A percentile compares a stretch with the other conserved stretches of the same genome.
phyloP scores from a whole-genome alignment of 2,888 invertebrate species.

The Exocentrus adspersus region DNA sequence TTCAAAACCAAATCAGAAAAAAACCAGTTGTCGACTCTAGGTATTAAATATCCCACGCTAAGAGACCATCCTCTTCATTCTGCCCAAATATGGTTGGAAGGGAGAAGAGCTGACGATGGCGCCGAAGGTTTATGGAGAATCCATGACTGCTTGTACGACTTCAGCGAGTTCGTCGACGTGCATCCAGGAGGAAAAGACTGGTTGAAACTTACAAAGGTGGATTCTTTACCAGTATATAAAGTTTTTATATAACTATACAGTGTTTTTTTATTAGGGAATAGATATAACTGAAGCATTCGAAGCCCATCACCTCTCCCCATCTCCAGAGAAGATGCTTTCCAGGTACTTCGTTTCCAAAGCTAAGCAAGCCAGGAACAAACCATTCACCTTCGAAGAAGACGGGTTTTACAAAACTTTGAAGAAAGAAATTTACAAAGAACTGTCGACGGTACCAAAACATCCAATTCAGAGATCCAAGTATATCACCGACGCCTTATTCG shows the following conservation, averaged over 20 bases:
- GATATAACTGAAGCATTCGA: constrained; percentile 85
- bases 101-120: constrained; percentile 75
- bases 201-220: constrained; percentile 74
- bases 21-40: constrained; percentile 4
- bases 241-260: too few relatives aligned
- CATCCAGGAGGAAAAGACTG: constrained; percentile 89
- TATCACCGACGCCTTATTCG: constrained; percentile 59
- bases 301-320: constrained; percentile 72
- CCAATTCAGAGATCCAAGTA: constrained; percentile 57
- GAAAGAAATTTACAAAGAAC: constrained; percentile 65
- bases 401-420: constrained; percentile 79
- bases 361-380: constrained; percentile 71
- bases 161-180: constrained; percentile 76
- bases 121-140: constrained; percentile 82
- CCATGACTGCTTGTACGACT: constrained; percentile 81
- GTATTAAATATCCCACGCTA: constrained; percentile 14
- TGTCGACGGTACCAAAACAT: constrained; percentile 66
- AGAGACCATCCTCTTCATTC: constrained; percentile 7
- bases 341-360: constrained; percentile 75
- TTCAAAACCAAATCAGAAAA: not conserved
- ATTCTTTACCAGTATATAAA: not conserved
- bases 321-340: constrained; percentile 68
- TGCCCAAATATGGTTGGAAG: constrained; percentile 67
- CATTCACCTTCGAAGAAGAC: constrained; percentile 76
- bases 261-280: constrained; percentile 69